Evolutionary conservation across 92 coral and sea anemone species (phyloP).

Genomic region (Scolanthus callimorphus): DNA sequence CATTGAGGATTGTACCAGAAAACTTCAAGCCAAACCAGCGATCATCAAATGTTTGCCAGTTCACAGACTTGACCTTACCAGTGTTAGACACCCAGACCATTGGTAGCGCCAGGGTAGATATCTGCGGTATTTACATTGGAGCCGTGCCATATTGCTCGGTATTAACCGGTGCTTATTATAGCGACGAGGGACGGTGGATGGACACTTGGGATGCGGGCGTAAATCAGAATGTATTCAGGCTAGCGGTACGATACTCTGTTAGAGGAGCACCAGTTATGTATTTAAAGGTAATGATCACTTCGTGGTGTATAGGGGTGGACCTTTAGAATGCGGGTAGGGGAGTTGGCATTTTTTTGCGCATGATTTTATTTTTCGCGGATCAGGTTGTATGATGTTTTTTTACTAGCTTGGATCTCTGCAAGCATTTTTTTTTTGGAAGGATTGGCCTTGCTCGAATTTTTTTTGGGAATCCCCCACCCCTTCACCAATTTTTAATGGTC

Average conservation of each 20-base stretch:
- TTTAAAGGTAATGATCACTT: slow-evolving; percentile 6
- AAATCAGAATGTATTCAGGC: slow-evolving; percentile 7
- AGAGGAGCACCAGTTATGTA: background rate
- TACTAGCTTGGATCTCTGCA: background rate
- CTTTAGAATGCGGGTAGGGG: no score
- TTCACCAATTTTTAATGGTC: no score
- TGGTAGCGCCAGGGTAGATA: slow-evolving; percentile 24
- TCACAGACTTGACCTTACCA: slow-evolving; percentile 8
- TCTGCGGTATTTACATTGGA: slow-evolving; percentile 32
- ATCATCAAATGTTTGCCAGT: slow-evolving; percentile 7
- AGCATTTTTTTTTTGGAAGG: no score
- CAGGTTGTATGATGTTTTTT: no score
- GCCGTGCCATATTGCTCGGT: slow-evolving; percentile 9
- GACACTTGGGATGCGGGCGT: slow-evolving; percentile 35
- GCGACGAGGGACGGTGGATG: slow-evolving; percentile 13
- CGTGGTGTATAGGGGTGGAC: no score
- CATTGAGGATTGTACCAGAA: slow-evolving; percentile 26
- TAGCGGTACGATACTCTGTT: no score
- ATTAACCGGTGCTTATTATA: slow-evolving; percentile 20
- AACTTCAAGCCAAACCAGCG: slow-evolving; percentile 8
- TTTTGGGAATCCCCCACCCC: no score
- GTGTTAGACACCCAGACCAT: slow-evolving; percentile 16
- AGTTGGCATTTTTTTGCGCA: no score
- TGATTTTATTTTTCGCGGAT: no score
- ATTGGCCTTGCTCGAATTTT: no score